A percentile compares a stretch with the other conserved stretches of the same genome.
These are phyloP conservation scores for Apodemia duryi DNA, from an alignment of 2,888 invertebrate genomes.

Conservation along the genomic window DNA sequence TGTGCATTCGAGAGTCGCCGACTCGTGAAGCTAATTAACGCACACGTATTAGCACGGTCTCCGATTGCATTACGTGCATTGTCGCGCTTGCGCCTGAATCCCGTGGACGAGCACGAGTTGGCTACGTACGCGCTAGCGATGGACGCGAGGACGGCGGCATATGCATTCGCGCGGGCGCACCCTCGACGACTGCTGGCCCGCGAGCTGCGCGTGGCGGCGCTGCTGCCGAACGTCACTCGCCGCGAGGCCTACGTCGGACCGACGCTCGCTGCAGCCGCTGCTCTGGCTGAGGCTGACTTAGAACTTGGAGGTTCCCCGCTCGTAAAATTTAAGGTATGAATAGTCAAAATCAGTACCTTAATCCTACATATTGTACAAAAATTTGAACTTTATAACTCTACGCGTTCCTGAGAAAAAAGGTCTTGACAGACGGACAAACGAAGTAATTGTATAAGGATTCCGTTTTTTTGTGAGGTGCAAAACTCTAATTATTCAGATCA, in stretches of 20 bases:
- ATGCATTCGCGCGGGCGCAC: conserved; percentile 36
- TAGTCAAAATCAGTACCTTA: too few relatives aligned
- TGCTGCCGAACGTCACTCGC: conserved; percentile 38
- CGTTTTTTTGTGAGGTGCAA: too few relatives aligned
- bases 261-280: conserved; percentile 50
- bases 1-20: conserved; percentile 62
- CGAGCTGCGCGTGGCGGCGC: conserved; percentile 47
- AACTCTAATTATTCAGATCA: too few relatives aligned
- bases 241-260: conserved; percentile 43
- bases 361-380: too few relatives aligned
- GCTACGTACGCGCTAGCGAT: conserved; percentile 28
- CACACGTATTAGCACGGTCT: conserved; percentile 44
- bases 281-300: conserved; percentile 48
- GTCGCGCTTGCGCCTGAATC: conserved; percentile 40
- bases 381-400: too few relatives aligned
- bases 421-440: too few relatives aligned
- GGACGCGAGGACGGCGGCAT: conserved; percentile 39
- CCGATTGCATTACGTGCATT: conserved; percentile 49
- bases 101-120: conserved; percentile 40
- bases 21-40: conserved; percentile 51
- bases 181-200: conserved; percentile 35
- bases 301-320: conserved; percentile 23
- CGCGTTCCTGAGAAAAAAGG: too few relatives aligned
- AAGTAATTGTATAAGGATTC: too few relatives aligned
- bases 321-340: conserved; percentile 29